phyloP scores from a whole-genome alignment of 2,797 vertebrate genomes.

The Diplodus sargus region DNA sequence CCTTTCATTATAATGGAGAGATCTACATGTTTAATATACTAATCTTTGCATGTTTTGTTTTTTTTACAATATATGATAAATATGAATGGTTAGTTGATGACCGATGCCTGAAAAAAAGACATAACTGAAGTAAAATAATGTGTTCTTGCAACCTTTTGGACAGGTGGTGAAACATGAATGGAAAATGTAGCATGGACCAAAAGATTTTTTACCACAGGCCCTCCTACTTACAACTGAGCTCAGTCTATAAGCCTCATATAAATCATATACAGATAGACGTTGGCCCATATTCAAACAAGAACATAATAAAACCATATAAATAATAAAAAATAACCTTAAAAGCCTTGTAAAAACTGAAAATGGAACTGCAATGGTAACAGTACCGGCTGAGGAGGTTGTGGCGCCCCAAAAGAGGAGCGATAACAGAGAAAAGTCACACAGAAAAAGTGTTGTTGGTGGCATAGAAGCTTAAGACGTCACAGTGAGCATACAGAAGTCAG shows the following conservation, averaged over 20 bases:
- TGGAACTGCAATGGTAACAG: conserved; percentile 49
- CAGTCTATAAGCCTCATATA: conserved; percentile 40
- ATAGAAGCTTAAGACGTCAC: conserved; percentile 70
- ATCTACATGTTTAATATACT: conserved; percentile 61
- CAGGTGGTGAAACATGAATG: conserved; percentile 34
- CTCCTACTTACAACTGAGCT: conserved; percentile 41
- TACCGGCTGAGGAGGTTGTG: conserved; percentile 20
- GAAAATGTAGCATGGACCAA: conserved; percentile 40
- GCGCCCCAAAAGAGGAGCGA: not conserved
- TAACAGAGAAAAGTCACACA: conserved; percentile 46
- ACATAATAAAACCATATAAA: conserved; percentile 65
- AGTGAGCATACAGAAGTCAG: conserved; percentile 72
- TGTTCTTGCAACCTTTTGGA: conserved; percentile 40
- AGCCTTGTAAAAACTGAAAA: conserved; percentile 54
- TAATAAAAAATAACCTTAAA: conserved; percentile 56
- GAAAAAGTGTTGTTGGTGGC: conserved; percentile 33
- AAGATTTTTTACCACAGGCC: conserved; percentile 40
- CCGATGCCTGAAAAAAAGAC: conserved; percentile 33
- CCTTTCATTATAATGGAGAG: conserved; percentile 68
- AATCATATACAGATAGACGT: conserved; percentile 33
- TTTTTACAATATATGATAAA: conserved; percentile 69
- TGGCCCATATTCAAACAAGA: conserved; percentile 47
- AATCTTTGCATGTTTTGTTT: conserved; percentile 50
- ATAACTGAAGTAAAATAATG: conserved; percentile 44
- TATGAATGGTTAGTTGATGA: conserved; percentile 46